Base-by-base conservation (phyloP, 2,888 invertebrate genomes). In the Drosophila suboccidentalis region DNA sequence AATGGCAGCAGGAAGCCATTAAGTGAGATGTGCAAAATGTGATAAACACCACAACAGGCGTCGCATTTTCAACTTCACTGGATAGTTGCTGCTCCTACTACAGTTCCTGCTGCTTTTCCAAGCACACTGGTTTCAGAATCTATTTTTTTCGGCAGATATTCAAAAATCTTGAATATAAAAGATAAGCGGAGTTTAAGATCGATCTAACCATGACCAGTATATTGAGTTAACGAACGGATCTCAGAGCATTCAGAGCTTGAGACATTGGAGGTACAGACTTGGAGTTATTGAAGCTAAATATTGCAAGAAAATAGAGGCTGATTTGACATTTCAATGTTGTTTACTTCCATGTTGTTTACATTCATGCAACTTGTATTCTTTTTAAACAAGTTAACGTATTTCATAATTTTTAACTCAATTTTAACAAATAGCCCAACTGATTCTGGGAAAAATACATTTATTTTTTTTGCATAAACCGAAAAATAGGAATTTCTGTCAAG, bases 31-130 rank as follows among this genome's bases (percentile, higher is more conserved):
- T 63, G 71, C 86, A 68, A 73, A 76, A 79, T 78, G 80, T 86
- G 86, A 84, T 80, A 82, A 82, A 82, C 75, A 74, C 43, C 78
- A 71, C 75, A 79, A 84, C 78, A 67, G 73, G 72, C 72, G 54
- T 50, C 63, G 62, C 66, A 82, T 82, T 82, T 72, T 68, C 60
- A 63, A 71, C 82, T 78, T 64, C 71, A 62, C 63, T 65, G 80
- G 66, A 50, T 64, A 34, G 61, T n/a, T 60, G 34, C 36, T 22
- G 36, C 19, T 46, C 6, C 44, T 51, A 38, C 19, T 22, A 22
- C 11, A 10, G n/a, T n/a, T 53, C 6, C 49, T 63, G 11, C 39
- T 46, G 0, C 53, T 54, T 9, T 53, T 38, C 15, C n/a, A n/a
- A 6, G 38, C 38, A 38, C 38, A 38, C n/a, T 38, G 38, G 38